Percentiles rank a stretch among this genome's conserved stretches.
phyloP scores from a whole-genome alignment of 2,113 vertebrate genomes.

The Vulpes vulpes region DNA sequence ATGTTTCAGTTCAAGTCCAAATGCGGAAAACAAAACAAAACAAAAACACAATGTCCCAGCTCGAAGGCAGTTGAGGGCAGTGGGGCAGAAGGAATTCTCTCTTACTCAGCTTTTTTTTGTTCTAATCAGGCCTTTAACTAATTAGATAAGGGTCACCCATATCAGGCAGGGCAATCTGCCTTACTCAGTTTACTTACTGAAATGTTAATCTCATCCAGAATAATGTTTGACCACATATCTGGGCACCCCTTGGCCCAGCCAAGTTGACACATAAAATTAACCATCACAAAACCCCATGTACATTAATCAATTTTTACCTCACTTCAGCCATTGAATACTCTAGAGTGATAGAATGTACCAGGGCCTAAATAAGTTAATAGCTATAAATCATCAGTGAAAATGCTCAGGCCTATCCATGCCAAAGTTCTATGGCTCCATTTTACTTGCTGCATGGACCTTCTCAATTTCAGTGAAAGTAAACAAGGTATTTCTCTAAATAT shows the following conservation, averaged over 20 bases:
- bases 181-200: conserved; percentile 4
- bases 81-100: conserved; percentile 33
- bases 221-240: conserved; percentile 1
- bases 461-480: background rate
- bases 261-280: conserved; percentile 12
- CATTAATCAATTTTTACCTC: background rate
- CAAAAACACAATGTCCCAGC: background rate
- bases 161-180: background rate
- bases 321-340: background rate
- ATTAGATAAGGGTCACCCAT: background rate
- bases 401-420: background rate
- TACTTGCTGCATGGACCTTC: background rate
- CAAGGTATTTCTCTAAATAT: background rate
- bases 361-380: background rate
- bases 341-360: background rate
- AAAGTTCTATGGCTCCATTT: background rate
- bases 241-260: background rate
- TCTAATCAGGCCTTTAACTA: conserved; percentile 42
- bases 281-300: background rate
- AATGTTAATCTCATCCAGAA: conserved; percentile 14
- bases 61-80: background rate
- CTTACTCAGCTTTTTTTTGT: conserved; percentile 22
- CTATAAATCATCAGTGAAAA: conserved; percentile 18
- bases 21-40: background rate
- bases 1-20: background rate